A percentile compares a stretch with the other conserved stretches of the same genome.
Evolutionary conservation across 2,797 vertebrate species (phyloP).

Genomic region (Buphagus erythrorhynchus): DNA sequence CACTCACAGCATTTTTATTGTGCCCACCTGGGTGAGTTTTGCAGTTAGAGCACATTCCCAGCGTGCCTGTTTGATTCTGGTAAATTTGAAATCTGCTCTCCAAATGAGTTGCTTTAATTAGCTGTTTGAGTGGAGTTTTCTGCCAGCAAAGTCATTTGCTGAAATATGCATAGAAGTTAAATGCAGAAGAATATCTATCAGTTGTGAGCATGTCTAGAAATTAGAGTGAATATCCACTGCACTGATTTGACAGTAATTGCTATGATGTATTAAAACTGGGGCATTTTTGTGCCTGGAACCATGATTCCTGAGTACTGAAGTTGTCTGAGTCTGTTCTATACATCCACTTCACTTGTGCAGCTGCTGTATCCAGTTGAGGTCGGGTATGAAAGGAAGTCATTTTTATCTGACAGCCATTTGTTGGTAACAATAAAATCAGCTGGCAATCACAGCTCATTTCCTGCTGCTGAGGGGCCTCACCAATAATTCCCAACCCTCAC

Average conservation of each 20-base stretch:
- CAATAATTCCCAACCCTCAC: not conserved
- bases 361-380: not conserved
- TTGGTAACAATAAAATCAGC: not conserved
- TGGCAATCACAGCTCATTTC: not conserved
- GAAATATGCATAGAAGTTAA: not conserved
- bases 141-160: conserved; percentile 20
- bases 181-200: not conserved
- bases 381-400: not conserved
- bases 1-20: not conserved
- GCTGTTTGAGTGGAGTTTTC: not conserved
- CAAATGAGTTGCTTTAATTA: conserved; percentile 29
- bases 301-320: not conserved
- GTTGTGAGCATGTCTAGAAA: not conserved
- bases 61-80: not conserved
- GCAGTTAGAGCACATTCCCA: not conserved
- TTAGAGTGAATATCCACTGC: not conserved
- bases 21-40: not conserved
- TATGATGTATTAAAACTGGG: not conserved
- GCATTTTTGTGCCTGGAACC: not conserved
- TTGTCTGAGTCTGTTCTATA: not conserved
- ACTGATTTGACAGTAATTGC: not conserved
- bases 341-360: not conserved
- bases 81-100: not conserved
- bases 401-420: not conserved
- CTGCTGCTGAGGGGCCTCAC: not conserved